A percentile compares a stretch with the other conserved stretches of the same genome.
These are phyloP conservation scores for Ptilorrhoa leucosticta DNA, from an alignment of 2,113 vertebrate genomes.

Conservation along the genomic window DNA sequence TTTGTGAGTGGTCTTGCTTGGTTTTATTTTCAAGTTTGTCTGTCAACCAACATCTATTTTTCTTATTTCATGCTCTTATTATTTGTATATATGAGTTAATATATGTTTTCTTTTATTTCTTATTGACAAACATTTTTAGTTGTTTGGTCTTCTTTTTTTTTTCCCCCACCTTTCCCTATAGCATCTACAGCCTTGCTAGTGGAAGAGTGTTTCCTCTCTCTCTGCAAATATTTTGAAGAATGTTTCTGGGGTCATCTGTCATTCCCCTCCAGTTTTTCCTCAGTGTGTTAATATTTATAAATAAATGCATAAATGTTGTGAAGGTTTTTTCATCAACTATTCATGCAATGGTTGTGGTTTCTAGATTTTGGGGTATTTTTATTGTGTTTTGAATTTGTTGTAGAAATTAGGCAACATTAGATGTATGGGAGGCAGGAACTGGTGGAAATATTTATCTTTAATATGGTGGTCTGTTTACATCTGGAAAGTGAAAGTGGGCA, in stretches of 20 bases:
- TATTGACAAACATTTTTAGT: not conserved
- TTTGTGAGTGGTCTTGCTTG: not conserved
- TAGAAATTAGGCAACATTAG: not conserved
- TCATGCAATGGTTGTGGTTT: not conserved
- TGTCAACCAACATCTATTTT: not conserved
- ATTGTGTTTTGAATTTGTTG: not conserved
- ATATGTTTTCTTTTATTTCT: not conserved
- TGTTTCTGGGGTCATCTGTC: not conserved
- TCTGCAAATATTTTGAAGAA: not conserved
- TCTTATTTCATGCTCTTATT: not conserved
- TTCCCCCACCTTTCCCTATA: not conserved
- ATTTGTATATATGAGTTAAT: not conserved
- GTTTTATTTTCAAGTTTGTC: not conserved
- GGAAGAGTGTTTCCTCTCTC: not conserved
- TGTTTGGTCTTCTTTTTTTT: not conserved
- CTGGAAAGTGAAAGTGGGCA: not conserved
- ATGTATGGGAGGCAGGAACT: not conserved
- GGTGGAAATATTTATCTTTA: not conserved
- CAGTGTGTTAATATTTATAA: not conserved
- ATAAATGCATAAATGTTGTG: not conserved
- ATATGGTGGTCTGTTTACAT: not conserved
- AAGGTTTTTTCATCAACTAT: not conserved
- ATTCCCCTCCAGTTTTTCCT: not conserved
- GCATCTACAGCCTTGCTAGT: not conserved
- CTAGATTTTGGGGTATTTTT: not conserved